Evolutionary conservation across 2,113 vertebrate genomes (phyloP).

Genomic region (Noctilio leporinus): DNA sequence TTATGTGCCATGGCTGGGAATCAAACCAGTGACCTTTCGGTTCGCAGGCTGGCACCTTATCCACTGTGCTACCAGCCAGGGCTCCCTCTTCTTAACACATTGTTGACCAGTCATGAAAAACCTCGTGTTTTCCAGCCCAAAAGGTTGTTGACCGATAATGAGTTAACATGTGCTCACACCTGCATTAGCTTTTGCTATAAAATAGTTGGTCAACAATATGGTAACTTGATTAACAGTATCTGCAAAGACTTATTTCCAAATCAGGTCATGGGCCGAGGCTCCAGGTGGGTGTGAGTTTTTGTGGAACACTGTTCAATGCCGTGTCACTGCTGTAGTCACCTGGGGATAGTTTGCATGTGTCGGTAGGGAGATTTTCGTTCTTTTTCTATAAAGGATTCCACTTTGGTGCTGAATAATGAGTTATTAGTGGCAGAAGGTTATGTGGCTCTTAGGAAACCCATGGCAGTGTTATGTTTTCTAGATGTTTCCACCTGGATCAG

Average conservation of each 20-base stretch:
- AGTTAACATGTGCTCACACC: no score
- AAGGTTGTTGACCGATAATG: no score
- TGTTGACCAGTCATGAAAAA: no score
- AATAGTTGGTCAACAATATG: no score
- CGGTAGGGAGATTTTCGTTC: background rate
- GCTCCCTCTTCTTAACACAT: no score
- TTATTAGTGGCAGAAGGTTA: background rate
- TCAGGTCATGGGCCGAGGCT: background rate
- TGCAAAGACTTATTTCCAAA: background rate
- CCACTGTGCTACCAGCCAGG: no score
- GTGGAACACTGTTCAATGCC: background rate
- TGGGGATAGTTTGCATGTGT: background rate
- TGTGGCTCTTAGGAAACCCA: background rate
- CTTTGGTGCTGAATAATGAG: background rate
- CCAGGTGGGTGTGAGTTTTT: background rate
- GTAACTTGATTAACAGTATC: background rate
- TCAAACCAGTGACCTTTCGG: no score
- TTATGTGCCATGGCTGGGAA: no score
- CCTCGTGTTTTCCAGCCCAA: no score
- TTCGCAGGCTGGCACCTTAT: no score
- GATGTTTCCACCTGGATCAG: background rate
- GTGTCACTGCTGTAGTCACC: fast-evolving
- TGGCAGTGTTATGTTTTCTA: background rate
- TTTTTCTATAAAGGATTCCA: background rate
- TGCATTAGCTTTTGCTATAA: no score